Evolutionary conservation across 2,797 vertebrate genomes (phyloP), one percentile per base, ranked within the genome.

Genomic region (Thunnus albacares): DNA sequence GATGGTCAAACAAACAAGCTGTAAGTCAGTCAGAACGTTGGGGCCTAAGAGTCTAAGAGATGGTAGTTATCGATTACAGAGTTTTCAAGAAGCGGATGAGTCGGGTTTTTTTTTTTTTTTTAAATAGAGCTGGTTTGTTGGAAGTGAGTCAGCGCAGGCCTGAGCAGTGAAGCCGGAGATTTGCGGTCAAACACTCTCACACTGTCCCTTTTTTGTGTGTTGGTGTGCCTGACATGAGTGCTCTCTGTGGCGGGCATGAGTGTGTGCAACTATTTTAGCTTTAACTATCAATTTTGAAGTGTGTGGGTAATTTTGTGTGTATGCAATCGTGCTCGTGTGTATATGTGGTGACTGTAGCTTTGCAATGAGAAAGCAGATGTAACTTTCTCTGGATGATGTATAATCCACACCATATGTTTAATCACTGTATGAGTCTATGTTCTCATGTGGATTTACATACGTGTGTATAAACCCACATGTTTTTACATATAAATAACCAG

Each of bases 231-330:
- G 85, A 89, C 89, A 77, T 58, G 86, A 35, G 60, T 20, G 63
- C 82, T 81, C 85, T 84, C 78, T 90, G 87, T 22, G 87, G 90
- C 33, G 11, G 59, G 62, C 80, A 74, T 58, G 77, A 85, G 81
- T 87, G 82, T 82, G 86, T 80, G 85, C 47, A 55, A 90, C 87
- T 90, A 90, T 93, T 93, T 94, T 89, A 83, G 89, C 90, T 91
- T 30, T 91, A 93, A 94, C 89, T 82, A 93, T 90, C 87, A 72
- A 83, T 92, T 92, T 22, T 82, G 75, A 81, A 91, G 87, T 85
- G 84, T 90, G 86, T 79, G 85, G 83, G 75, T 71, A 73, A 61
- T 38, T 80, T 61, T 79, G 71, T 63, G 78, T 80, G 70, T 71
- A 17, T 88, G 83, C 14, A 45, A 10, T 20, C 77, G 70, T 60